Evolutionary conservation across 2,113 vertebrate genomes (phyloP).

Genomic region (Pseudopipra pipra): DNA sequence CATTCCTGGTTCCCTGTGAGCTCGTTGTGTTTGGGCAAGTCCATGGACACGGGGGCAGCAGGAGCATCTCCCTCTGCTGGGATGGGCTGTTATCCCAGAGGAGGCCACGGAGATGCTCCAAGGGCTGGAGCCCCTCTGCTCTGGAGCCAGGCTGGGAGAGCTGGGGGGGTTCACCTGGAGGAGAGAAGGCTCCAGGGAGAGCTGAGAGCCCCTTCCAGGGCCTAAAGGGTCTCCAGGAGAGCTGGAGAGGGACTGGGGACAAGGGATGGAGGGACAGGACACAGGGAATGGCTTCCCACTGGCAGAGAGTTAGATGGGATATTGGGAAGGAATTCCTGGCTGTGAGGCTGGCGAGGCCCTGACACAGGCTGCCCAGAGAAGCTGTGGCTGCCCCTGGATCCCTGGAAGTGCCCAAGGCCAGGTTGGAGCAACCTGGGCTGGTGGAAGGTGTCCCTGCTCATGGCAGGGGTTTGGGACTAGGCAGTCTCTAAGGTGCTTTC

Average conservation of each 20-base stretch:
- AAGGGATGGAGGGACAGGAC: not conserved
- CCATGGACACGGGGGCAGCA: not conserved
- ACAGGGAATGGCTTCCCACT: not conserved
- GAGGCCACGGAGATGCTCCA: not conserved
- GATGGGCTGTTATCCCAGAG: not conserved
- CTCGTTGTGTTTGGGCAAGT: not conserved
- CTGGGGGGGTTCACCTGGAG: rapidly evolving
- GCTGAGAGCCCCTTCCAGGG: not conserved
- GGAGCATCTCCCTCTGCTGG: not conserved
- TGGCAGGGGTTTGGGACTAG: not conserved
- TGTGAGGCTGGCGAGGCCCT: not conserved
- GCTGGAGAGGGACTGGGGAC: not conserved
- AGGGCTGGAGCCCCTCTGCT: not conserved
- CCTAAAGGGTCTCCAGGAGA: not conserved
- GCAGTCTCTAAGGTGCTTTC: not conserved
- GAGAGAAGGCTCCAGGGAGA: rapidly evolving
- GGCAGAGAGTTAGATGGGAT: not conserved
- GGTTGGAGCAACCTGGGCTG: rapidly evolving
- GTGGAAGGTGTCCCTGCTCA: not conserved
- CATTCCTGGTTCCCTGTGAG: not conserved
- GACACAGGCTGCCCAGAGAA: not conserved
- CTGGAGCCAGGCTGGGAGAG: not conserved
- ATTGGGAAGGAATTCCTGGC: rapidly evolving
- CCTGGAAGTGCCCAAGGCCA: not conserved
- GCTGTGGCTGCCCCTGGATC: not conserved